Percentiles rank a stretch among this genome's conserved stretches.
phyloP scores from a whole-genome alignment of 2,797 vertebrate species.

The Lycodopsis pacificus region DNA sequence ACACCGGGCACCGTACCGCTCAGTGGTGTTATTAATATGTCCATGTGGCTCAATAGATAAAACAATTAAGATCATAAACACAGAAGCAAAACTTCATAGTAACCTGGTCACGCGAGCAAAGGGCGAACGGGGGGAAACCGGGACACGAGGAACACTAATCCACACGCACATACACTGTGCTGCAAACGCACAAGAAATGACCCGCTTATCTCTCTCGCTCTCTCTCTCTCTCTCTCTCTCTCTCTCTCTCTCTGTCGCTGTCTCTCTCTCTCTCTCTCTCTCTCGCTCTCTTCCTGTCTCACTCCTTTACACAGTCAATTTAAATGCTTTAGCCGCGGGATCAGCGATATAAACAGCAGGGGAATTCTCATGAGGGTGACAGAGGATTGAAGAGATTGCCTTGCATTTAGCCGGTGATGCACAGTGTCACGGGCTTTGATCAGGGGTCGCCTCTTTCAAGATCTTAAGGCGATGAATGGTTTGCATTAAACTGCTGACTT shows the following conservation, averaged over 20 bases:
- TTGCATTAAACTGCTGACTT: slow-evolving; percentile 11
- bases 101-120: background rate
- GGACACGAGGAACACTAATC: slow-evolving; percentile 9
- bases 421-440: slow-evolving; percentile 54
- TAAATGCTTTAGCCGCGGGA: slow-evolving; percentile 23
- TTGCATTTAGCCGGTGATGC: slow-evolving; percentile 53
- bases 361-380: slow-evolving; percentile 67
- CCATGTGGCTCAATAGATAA: background rate
- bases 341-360: slow-evolving; percentile 59
- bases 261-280: background rate
- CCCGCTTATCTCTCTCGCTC: slow-evolving; percentile 5
- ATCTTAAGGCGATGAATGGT: background rate
- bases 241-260: background rate
- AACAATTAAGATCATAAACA: background rate
- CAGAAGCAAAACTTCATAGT: background rate
- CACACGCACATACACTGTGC: background rate
- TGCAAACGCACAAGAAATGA: slow-evolving; percentile 16
- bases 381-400: slow-evolving; percentile 57
- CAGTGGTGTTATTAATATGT: background rate
- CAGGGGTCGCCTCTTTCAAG: slow-evolving; percentile 6
- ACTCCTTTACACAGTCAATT: background rate
- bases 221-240: background rate
- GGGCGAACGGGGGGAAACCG: background rate
- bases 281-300: background rate
- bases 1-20: too few species aligned